These are phyloP conservation scores for Calypte anna DNA, from an alignment of 2,113 vertebrate genomes.

Conservation along the genomic window DNA sequence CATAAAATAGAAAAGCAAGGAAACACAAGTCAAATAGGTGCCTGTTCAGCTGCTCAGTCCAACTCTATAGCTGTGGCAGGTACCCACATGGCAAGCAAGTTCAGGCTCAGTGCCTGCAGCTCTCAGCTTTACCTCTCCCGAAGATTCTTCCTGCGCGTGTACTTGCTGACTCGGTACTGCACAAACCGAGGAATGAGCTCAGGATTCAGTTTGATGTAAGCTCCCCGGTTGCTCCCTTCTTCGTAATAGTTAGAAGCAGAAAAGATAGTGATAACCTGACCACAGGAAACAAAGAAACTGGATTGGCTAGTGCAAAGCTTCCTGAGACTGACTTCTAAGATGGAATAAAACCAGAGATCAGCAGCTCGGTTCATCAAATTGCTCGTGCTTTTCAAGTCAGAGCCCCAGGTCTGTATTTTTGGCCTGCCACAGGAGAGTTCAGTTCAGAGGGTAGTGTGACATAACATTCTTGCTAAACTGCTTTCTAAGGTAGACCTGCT, in stretches of 20 bases:
- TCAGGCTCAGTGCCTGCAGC: rapidly evolving
- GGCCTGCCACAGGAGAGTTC: background rate
- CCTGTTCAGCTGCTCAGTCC: background rate
- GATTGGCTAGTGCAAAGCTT: background rate
- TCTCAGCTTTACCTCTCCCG: constrained; percentile 81
- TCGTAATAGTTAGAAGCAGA: constrained; percentile 98
- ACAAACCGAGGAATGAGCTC: constrained; percentile 85
- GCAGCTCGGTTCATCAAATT: background rate
- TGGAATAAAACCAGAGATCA: background rate
- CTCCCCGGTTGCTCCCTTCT: constrained; percentile 94
- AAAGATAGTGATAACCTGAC: constrained; percentile 94
- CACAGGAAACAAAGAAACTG: background rate
- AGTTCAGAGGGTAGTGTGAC: background rate
- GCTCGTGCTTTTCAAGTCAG: background rate
- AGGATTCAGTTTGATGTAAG: constrained; percentile 88
- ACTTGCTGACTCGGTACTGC: constrained; percentile 89
- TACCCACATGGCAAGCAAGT: background rate
- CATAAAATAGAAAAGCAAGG: background rate
- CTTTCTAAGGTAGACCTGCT: background rate
- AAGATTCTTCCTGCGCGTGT: constrained; percentile 82
- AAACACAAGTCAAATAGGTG: background rate
- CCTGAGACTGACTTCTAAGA: background rate
- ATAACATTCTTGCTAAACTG: background rate
- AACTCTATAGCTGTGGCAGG: background rate
- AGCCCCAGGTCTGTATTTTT: background rate